Evolutionary conservation across 2,113 vertebrate species (phyloP), one percentile per base, ranked within the genome.

Genomic region (Perccottus glenii): DNA sequence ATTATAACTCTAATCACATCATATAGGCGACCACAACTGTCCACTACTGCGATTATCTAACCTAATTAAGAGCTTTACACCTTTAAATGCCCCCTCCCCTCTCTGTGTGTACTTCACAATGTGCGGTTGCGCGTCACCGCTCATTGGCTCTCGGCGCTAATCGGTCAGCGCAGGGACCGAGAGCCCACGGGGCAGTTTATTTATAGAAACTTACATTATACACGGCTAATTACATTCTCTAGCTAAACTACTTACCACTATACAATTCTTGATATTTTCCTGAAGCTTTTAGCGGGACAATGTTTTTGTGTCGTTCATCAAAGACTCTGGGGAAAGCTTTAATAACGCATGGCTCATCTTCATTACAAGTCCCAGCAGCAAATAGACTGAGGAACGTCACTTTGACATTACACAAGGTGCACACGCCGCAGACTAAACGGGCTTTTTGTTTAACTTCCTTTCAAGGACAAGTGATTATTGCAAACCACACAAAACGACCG

Each of bases 1-100:
- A 27, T 2, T 27, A 27, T 27, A 3, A 27, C 19, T 27, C 19
- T 27, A 27, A 27, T 27, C 19, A 27, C 19, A 27, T 27, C 19
- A 27, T 27, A 27, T 27, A 27, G 19, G 19, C 19, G 19, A 27
- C 19, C 19, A 27, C 19, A 27, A 27, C 19, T 27, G 19, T 27
- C 19, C 19, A 27, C 19, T 43, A 43, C 42, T 43, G 42, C 61
- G 67, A 48, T 40, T 8, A 19, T 45, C 45, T 2, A 32, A 12
- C 2, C 7, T 33, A 32, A 32, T 60, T 8, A 49, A 46, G 60
- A 46, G 35, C 45, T 67, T 80, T 82, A 77, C 75, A 79, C 81
- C 87, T 90, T 90, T 89, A 87, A 89, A 55, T 67, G 4, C 55
- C 74, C 66, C 76, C 80, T 49, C 74, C 48, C 35, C 60, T 64